phyloP scores from a whole-genome alignment of 2,113 vertebrate genomes.

The Cercopithecus mona region DNA sequence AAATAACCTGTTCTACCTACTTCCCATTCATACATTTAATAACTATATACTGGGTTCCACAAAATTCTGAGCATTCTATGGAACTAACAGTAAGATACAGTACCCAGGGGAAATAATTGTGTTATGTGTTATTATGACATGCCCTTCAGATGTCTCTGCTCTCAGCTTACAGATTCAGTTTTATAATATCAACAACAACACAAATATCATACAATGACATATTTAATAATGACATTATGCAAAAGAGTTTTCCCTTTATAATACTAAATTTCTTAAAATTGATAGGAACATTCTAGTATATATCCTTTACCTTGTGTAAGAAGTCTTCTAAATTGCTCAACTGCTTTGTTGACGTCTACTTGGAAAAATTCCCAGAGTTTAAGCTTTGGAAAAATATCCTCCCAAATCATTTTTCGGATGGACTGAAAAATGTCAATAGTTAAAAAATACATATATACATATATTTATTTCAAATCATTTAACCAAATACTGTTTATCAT shows the following conservation, averaged over 20 bases:
- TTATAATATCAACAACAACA: not conserved
- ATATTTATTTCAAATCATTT: not conserved
- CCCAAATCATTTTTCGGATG: conserved; percentile 87
- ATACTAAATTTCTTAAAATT: not conserved
- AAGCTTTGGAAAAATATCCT: conserved; percentile 88
- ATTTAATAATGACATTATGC: not conserved
- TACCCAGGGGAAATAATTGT: not conserved
- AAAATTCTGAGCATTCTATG: not conserved
- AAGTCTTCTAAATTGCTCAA: conserved; percentile 89
- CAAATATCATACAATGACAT: not conserved
- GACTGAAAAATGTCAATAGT: conserved; percentile 81
- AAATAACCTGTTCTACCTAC: not conserved
- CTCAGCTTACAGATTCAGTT: not conserved
- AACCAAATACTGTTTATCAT: not conserved
- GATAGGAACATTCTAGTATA: not conserved
- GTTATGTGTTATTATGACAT: not conserved
- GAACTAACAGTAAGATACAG: not conserved
- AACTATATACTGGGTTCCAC: not conserved
- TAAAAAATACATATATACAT: not conserved
- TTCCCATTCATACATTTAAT: not conserved
- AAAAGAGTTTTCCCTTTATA: not conserved
- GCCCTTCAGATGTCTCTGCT: not conserved
- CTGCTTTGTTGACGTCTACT: conserved; percentile 88
- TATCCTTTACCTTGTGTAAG: conserved; percentile 84
- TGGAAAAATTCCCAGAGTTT: conserved; percentile 97